A percentile compares a stretch with the other conserved stretches of the same genome.
phyloP scores from a whole-genome alignment of 2,888 invertebrate genomes.

The Synergus laeviventris region DNA sequence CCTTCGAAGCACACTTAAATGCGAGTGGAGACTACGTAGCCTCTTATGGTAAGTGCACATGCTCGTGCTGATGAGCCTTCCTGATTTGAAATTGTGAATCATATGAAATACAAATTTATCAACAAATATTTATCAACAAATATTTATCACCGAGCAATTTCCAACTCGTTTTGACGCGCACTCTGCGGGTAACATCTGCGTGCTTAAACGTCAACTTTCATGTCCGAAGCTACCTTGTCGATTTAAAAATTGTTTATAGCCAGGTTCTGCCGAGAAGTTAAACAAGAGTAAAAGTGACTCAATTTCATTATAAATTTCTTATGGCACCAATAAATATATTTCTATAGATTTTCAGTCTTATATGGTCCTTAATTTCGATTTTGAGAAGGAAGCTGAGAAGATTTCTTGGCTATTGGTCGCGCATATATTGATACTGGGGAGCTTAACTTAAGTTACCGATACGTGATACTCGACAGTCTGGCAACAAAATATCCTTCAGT shows the following conservation, averaged over 20 bases:
- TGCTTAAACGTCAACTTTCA: constrained; percentile 24
- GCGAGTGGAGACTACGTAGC: not conserved
- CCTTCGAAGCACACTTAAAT: not conserved
- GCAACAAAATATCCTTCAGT: constrained; percentile 67
- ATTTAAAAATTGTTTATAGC: constrained; percentile 4
- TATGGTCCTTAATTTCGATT: too few relatives aligned
- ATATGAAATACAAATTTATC: constrained; percentile 63
- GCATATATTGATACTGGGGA: not conserved
- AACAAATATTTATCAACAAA: constrained; percentile 60
- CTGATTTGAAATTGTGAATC: constrained; percentile 58
- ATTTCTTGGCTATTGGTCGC: not conserved
- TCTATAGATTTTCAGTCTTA: not conserved
- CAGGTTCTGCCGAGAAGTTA: not conserved
- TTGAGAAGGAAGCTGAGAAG: not conserved
- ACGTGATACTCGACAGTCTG: constrained; percentile 65
- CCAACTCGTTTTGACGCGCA: not conserved
- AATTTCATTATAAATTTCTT: not conserved
- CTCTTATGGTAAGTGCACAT: constrained; percentile 41
- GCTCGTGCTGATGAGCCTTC: constrained; percentile 56
- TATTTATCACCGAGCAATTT: constrained; percentile 57
- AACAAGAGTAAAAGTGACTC: not conserved
- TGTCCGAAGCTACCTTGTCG: constrained; percentile 22
- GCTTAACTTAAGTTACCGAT: constrained; percentile 46
- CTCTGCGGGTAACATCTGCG: constrained; percentile 3
- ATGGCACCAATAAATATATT: not conserved